A percentile compares a stretch with the other conserved stretches of the same genome.
Conservation (phyloP, 2,113 vertebrate species). For the Mormyrus iriodes region DNA sequence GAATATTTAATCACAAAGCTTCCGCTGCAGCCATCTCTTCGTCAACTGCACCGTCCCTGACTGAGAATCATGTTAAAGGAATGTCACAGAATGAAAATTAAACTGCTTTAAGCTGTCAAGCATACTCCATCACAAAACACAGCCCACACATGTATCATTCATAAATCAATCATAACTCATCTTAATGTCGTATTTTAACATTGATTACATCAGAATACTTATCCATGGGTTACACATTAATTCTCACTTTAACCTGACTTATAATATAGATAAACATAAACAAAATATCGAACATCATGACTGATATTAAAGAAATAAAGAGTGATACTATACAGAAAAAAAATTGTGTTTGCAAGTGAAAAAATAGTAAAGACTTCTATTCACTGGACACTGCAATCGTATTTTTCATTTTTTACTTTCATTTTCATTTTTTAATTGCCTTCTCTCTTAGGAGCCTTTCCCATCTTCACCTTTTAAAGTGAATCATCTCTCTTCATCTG, state of each 20-base stretch:
- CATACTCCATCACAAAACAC: background rate
- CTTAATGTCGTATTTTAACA: background rate
- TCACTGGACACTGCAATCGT: background rate
- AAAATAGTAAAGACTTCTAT: background rate
- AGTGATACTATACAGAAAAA: background rate
- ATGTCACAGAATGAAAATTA: background rate
- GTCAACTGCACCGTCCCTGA: background rate
- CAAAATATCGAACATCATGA: background rate
- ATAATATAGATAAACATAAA: background rate
- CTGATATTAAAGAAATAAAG: background rate
- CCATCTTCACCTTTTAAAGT: background rate
- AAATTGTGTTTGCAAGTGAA: background rate
- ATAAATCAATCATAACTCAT: background rate
- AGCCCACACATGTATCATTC: background rate
- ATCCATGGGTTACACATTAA: background rate
- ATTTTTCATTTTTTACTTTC: background rate
- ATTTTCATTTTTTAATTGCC: no score
- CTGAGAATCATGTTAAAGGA: background rate
- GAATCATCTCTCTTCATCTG: background rate
- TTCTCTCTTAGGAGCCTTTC: background rate
- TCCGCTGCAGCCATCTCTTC: background rate
- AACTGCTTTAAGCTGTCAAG: background rate
- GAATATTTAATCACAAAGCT: background rate
- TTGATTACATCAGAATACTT: background rate
- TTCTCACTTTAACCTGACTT: background rate